Conservation (phyloP, 1,140 invertebrate genomes). For the Tetragnatha versicolor region DNA sequence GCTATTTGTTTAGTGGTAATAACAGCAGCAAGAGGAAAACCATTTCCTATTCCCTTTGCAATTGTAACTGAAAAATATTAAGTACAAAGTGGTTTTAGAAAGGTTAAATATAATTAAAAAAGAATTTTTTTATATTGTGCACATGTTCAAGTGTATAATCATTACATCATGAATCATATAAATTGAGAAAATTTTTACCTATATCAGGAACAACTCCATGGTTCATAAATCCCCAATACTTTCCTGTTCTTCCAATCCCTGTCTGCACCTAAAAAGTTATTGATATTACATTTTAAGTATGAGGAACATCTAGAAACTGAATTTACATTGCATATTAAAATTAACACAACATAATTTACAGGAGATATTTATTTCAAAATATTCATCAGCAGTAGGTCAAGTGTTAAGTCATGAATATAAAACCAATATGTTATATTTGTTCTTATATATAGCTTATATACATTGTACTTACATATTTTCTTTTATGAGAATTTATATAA, state of each 20-base stretch:
- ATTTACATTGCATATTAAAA: background rate
- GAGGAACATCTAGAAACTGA: too few relatives aligned
- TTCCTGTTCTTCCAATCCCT: constrained; percentile 92
- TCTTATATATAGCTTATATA: background rate
- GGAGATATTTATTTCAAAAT: background rate
- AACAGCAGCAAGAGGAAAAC: constrained; percentile 92
- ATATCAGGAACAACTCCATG: constrained; percentile 92
- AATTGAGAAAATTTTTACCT: constrained; percentile 60
- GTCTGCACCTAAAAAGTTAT: constrained; percentile 80
- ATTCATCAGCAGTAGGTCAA: background rate
- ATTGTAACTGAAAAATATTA: constrained; percentile 65
- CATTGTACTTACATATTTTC: too few relatives aligned
- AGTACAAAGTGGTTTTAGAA: background rate
- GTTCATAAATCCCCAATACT: constrained; percentile 93
- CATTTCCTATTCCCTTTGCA: constrained; percentile 77
- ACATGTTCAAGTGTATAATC: background rate
- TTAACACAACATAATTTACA: background rate
- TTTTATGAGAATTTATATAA: too few relatives aligned
- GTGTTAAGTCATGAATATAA: background rate
- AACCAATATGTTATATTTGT: background rate
- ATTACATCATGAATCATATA: background rate
- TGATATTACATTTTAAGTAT: too few relatives aligned
- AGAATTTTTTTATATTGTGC: background rate
- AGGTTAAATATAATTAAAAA: background rate
- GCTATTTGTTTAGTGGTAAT: constrained; percentile 89